Evolutionary conservation across 2,888 invertebrate species (phyloP).

Genomic region (Amiota mariae): DNA sequence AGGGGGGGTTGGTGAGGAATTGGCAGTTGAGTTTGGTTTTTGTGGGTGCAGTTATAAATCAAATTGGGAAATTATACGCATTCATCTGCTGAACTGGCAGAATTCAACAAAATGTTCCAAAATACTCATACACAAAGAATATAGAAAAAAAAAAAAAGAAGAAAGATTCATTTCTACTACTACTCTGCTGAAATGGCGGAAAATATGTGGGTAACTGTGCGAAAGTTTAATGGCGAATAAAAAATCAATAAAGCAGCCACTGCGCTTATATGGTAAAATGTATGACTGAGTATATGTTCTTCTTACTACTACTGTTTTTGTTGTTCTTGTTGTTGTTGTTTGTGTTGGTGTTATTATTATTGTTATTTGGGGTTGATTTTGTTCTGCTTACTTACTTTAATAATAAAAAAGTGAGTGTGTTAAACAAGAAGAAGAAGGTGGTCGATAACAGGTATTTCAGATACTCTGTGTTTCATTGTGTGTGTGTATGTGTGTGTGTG

Average conservation of each 20-base stretch:
- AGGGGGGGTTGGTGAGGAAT: no score
- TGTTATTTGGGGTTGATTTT: background rate
- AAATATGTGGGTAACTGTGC: constrained; percentile 68
- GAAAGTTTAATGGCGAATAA: constrained; percentile 66
- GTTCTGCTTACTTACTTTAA: background rate
- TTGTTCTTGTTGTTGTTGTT: background rate
- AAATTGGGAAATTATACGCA: constrained; percentile 70
- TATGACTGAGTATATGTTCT: background rate
- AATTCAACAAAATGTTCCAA: constrained; percentile 57
- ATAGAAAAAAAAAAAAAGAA: no score
- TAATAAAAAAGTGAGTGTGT: background rate
- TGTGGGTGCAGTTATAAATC: constrained; percentile 67
- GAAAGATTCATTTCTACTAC: background rate
- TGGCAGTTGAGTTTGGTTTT: constrained; percentile 32
- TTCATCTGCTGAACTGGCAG: constrained; percentile 68
- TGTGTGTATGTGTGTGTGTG: no score
- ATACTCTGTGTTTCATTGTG: background rate
- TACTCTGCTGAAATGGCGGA: constrained; percentile 55
- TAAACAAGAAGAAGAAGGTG: background rate
- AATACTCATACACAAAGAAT: no score
- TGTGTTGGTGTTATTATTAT: background rate
- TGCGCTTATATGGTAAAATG: background rate
- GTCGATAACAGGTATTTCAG: background rate
- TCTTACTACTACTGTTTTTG: no score
- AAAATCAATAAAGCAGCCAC: constrained; percentile 62